Conservation (phyloP, 2,888 invertebrate species). For the Patella depressa region DNA sequence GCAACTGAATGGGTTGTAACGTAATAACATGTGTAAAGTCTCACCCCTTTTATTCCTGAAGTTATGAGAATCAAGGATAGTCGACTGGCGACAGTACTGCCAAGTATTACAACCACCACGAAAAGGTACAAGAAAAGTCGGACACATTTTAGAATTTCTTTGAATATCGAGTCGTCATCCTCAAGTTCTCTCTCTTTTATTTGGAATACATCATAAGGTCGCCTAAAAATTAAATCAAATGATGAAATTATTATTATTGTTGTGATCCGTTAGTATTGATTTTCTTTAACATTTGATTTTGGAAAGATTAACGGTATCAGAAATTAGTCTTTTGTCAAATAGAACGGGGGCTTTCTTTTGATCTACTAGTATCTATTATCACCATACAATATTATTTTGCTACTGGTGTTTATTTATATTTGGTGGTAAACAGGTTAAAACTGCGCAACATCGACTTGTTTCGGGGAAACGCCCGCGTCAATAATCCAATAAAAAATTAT, state of each 20-base stretch:
- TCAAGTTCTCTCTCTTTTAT: conserved; percentile 59
- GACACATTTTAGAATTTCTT: conserved; percentile 62
- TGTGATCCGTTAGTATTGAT: no score
- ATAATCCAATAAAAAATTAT: not conserved
- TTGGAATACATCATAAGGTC: conserved; percentile 62
- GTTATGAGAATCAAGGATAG: conserved; percentile 77
- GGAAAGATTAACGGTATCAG: no score
- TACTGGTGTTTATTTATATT: no score
- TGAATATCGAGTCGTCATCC: conserved; percentile 57
- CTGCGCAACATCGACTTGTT: no score
- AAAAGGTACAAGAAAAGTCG: conserved; percentile 83
- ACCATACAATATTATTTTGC: no score
- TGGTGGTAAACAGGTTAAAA: no score
- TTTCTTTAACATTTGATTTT: no score
- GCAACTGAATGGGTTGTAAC: not conserved
- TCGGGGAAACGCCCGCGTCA: no score
- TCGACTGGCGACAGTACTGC: conserved; percentile 88
- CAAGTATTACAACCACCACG: conserved; percentile 88
- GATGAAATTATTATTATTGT: no score
- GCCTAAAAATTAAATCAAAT: conserved; percentile 37
- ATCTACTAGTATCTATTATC: no score
- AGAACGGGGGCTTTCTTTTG: no score
- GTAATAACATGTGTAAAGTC: not conserved
- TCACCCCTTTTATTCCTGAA: conserved; percentile 56
- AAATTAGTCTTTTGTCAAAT: no score